phyloP scores from a whole-genome alignment of 2,797 vertebrate species.

The Lithobates pipiens region DNA sequence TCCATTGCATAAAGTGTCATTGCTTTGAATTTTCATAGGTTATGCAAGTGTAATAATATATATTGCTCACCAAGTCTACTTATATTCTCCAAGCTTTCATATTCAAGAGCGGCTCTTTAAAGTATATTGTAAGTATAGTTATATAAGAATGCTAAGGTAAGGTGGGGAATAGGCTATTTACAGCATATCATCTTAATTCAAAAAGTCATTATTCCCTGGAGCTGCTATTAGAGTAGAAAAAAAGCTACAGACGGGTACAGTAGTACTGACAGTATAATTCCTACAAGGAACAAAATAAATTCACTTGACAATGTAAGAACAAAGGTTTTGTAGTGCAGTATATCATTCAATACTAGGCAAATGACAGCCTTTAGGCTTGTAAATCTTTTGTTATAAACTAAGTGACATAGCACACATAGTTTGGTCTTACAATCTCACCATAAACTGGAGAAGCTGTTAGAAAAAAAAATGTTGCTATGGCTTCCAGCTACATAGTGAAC shows the following conservation, averaged over 20 bases:
- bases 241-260: conserved; percentile 56
- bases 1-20: conserved; percentile 49
- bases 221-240: conserved; percentile 57
- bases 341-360: conserved; percentile 57
- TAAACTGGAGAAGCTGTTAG: conserved; percentile 12
- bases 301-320: conserved; percentile 60
- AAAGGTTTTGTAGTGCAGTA: conserved; percentile 55
- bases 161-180: conserved; percentile 60
- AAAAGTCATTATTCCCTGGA: conserved; percentile 60
- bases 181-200: conserved; percentile 61
- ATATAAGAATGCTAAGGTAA: conserved; percentile 58
- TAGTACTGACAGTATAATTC: conserved; percentile 56
- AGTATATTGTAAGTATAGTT: conserved; percentile 59
- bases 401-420: conserved; percentile 38
- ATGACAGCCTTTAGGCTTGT: conserved; percentile 49
- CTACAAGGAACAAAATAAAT: conserved; percentile 58
- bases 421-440: conserved; percentile 31
- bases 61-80: conserved; percentile 45
- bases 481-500: conserved; percentile 24
- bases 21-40: conserved; percentile 36
- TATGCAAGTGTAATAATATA: conserved; percentile 55
- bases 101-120: conserved; percentile 57
- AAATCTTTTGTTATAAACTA: conserved; percentile 53
- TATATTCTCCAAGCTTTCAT: conserved; percentile 52
- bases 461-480: conserved; percentile 9